Conservation (phyloP, 2,113 vertebrate species). For the Donacobius atricapilla region DNA sequence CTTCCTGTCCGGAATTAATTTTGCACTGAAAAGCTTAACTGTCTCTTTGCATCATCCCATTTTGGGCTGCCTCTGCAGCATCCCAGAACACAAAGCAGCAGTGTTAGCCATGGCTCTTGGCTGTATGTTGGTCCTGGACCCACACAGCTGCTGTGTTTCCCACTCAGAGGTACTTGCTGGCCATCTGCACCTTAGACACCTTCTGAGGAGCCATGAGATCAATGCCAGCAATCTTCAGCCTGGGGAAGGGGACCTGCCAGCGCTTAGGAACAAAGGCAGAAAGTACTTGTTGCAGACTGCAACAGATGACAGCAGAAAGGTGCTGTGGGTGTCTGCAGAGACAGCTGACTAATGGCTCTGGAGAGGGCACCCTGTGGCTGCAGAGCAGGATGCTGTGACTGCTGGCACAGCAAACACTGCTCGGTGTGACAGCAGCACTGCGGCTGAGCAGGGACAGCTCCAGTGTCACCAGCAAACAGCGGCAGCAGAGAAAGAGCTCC, state of each 20-base stretch:
- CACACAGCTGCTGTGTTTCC: background rate
- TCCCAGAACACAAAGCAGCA: background rate
- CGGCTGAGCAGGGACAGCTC: background rate
- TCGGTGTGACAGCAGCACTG: background rate
- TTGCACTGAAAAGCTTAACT: background rate
- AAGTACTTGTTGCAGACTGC: background rate
- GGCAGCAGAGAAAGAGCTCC: background rate
- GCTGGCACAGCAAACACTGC: background rate
- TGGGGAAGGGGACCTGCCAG: background rate
- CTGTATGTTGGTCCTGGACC: background rate
- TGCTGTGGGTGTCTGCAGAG: background rate
- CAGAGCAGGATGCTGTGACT: background rate
- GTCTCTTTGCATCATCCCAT: background rate
- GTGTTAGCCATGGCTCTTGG: background rate
- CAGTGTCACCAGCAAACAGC: background rate
- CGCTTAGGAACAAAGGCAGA: accelerated
- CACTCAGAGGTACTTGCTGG: background rate
- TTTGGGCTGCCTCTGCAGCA: background rate
- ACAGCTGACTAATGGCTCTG: background rate
- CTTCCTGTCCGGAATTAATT: background rate
- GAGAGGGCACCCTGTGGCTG: background rate
- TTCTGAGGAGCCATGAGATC: background rate
- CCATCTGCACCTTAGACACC: background rate
- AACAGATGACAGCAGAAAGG: background rate
- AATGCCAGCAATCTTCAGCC: background rate